Evolutionary conservation across 2,888 invertebrate genomes (phyloP).

Genomic region (Synanthedon vespiformis): DNA sequence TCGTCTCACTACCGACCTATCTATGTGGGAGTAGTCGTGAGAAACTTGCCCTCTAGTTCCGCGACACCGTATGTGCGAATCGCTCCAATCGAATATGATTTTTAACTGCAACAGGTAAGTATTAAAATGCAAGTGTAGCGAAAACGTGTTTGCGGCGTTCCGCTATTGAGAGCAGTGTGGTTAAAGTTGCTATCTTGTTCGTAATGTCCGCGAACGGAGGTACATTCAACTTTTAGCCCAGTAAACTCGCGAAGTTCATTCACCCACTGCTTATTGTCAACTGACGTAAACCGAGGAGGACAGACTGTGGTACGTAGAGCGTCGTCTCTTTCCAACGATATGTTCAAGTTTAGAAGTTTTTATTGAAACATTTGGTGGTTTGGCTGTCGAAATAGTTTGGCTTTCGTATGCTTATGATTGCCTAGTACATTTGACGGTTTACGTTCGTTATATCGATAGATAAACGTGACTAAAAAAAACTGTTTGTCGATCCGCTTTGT

Average conservation of each 20-base stretch:
- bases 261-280: conserved; percentile 68
- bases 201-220: conserved; percentile 70
- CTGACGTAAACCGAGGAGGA: conserved; percentile 62
- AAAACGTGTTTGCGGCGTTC: conserved; percentile 43
- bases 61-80: conserved; percentile 21
- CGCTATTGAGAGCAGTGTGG: conserved; percentile 32
- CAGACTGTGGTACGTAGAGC: conserved; percentile 34
- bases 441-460: conserved; percentile 64
- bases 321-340: conserved; percentile 39
- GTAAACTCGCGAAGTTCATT: conserved; percentile 70
- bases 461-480: conserved; percentile 34
- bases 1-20: conserved; percentile 52
- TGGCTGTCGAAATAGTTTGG: conserved; percentile 58
- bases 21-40: conserved; percentile 64
- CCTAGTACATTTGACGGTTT: conserved; percentile 64
- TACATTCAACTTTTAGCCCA: conserved; percentile 72
- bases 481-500: not conserved
- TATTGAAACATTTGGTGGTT: conserved; percentile 51
- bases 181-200: conserved; percentile 71
- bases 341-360: conserved; percentile 63
- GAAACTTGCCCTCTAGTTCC: conserved; percentile 50
- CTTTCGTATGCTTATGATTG: conserved; percentile 48
- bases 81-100: conserved; percentile 17
- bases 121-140: not conserved
- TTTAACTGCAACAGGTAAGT: not conserved